These are phyloP conservation scores for Apotomis capreana DNA, from an alignment of 2,888 invertebrate genomes.

Conservation along the genomic window DNA sequence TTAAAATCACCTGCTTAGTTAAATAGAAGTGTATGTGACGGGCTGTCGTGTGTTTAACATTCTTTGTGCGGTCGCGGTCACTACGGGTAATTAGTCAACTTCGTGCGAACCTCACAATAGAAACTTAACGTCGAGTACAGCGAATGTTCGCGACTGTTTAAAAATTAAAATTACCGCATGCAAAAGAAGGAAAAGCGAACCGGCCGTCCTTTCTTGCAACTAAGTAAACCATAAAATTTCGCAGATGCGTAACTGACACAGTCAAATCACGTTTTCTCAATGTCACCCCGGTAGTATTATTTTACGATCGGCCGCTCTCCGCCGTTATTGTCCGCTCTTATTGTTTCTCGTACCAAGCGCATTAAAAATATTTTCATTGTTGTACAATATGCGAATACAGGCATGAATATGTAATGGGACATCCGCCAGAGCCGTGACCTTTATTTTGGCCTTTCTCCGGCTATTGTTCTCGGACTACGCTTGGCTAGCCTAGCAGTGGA, in stretches of 20 bases:
- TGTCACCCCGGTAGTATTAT: conserved; percentile 56
- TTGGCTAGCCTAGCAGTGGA: conserved; percentile 50
- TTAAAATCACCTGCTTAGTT: conserved; percentile 33
- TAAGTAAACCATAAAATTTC: conserved; percentile 49
- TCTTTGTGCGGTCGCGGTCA: conserved; percentile 21
- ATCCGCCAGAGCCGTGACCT: conserved; percentile 69
- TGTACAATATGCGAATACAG: conserved; percentile 67
- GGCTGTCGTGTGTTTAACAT: conserved; percentile 30
- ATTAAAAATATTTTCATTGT: conserved; percentile 67
- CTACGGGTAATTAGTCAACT: conserved; percentile 34
- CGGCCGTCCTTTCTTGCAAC: conserved; percentile 43
- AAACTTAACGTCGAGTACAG: conserved; percentile 8
- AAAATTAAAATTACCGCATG: conserved; percentile 10
- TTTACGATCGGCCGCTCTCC: conserved; percentile 49
- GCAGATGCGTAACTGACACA: conserved; percentile 48
- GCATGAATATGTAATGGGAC: conserved; percentile 75
- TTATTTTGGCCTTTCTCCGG: conserved; percentile 72
- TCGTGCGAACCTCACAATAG: conserved; percentile 36
- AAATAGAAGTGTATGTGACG: conserved; percentile 15
- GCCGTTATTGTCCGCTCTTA: conserved; percentile 49
- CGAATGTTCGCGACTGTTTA: conserved; percentile 21
- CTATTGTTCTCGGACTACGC: conserved; percentile 65
- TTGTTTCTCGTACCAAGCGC: conserved; percentile 54
- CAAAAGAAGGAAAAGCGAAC: conserved; percentile 3
- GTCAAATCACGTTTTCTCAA: conserved; percentile 58